These are phyloP conservation scores for Mobula hypostoma DNA, from an alignment of 2,113 vertebrate genomes.

Conservation along the genomic window DNA sequence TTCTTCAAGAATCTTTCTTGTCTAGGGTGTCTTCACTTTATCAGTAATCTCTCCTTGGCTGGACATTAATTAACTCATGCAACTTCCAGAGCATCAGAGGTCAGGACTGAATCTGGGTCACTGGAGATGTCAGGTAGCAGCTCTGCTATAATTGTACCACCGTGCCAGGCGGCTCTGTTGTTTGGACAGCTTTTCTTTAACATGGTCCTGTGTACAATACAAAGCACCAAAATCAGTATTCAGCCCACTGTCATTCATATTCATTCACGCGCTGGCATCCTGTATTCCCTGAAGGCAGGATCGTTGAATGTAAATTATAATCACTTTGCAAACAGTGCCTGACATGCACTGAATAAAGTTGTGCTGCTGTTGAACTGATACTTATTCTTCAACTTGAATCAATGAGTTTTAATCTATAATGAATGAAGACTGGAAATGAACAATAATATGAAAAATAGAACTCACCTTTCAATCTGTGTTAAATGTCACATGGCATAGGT, in stretches of 20 bases:
- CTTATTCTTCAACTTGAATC: constrained; percentile 49
- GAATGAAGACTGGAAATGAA: constrained; percentile 54
- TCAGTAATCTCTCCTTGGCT: too few species aligned
- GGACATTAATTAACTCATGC: too few species aligned
- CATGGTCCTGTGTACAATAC: not conserved
- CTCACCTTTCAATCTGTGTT: constrained; percentile 53
- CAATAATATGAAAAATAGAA: constrained; percentile 51
- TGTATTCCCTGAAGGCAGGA: constrained; percentile 49
- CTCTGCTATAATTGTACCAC: too few species aligned
- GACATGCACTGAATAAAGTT: constrained; percentile 43
- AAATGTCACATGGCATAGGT: constrained; percentile 52
- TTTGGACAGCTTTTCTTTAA: not conserved
- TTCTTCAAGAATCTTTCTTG: too few species aligned
- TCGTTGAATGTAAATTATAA: constrained; percentile 51
- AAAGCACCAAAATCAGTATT: not conserved
- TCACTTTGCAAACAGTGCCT: constrained; percentile 47
- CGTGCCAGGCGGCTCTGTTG: too few species aligned
- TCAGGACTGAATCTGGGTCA: too few species aligned
- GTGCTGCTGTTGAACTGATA: constrained; percentile 36
- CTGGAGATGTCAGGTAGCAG: too few species aligned
- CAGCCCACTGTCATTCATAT: not conserved
- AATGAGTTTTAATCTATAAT: constrained; percentile 47
- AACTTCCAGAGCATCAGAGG: too few species aligned
- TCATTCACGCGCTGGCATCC: constrained; percentile 41
- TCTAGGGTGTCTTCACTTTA: too few species aligned